phyloP scores from a whole-genome alignment of 2,888 invertebrate species.

The Platerodrilus igneus region DNA sequence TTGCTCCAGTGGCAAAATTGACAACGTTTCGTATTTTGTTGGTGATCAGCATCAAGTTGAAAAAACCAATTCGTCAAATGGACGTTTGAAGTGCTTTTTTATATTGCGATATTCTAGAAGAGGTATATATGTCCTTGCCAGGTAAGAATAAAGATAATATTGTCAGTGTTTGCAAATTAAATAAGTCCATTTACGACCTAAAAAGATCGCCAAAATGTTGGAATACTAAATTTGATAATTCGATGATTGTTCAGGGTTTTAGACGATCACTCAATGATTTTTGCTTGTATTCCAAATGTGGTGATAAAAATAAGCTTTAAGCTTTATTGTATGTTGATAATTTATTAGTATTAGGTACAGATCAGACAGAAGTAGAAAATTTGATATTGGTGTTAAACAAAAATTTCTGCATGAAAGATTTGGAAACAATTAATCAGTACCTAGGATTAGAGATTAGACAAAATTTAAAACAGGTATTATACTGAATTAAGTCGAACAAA shows the following conservation, averaged over 20 bases:
- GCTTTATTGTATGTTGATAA: constrained; percentile 26
- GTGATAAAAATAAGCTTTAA: constrained; percentile 11
- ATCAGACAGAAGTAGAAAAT: constrained; percentile 14
- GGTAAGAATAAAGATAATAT: neutral
- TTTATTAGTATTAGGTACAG: constrained; percentile 22
- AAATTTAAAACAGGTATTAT: no score
- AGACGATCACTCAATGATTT: constrained; percentile 17
- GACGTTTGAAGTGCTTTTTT: no score
- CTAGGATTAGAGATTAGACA: no score
- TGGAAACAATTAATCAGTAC: no score
- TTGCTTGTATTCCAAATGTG: constrained; percentile 14
- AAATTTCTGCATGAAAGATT: constrained; percentile 11
- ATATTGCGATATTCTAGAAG: no score
- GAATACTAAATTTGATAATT: no score
- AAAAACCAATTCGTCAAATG: neutral
- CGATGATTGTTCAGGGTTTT: no score
- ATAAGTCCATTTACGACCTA: neutral
- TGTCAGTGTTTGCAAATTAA: neutral
- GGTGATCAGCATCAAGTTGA: no score
- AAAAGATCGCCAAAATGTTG: constrained; percentile 3
- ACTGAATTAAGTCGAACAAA: no score
- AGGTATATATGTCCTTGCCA: no score
- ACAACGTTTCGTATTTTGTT: no score
- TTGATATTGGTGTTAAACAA: constrained; percentile 17
- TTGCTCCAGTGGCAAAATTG: no score